Evolutionary conservation across 2,888 invertebrate species (phyloP).

Genomic region (Phania funesta): DNA sequence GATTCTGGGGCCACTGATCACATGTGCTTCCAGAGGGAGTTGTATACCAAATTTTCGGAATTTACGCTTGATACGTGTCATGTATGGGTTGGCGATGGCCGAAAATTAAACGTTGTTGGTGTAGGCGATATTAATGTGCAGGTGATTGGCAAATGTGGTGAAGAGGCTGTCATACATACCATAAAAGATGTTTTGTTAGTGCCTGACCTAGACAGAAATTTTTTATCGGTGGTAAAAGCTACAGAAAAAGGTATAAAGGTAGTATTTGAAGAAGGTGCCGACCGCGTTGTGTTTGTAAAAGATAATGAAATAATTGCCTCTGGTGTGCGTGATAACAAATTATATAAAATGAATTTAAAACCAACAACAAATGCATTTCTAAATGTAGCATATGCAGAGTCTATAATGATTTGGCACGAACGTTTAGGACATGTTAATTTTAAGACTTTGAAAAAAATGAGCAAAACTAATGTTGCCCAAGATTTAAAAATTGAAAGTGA

Average conservation of each 20-base stretch:
- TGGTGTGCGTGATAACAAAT: slow-evolving; percentile 53
- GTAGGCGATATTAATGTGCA: slow-evolving; percentile 60
- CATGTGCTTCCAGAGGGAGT: slow-evolving; percentile 66
- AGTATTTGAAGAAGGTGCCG: too few relatives aligned
- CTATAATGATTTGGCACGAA: too few relatives aligned
- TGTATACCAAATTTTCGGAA: slow-evolving; percentile 14
- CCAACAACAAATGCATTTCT: too few relatives aligned
- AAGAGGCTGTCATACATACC: neutral
- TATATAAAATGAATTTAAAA: too few relatives aligned
- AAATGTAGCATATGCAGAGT: too few relatives aligned
- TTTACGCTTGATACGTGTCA: slow-evolving; percentile 31
- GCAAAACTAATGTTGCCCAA: too few relatives aligned
- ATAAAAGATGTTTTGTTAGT: slow-evolving; percentile 61
- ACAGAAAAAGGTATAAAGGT: too few relatives aligned
- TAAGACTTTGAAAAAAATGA: too few relatives aligned
- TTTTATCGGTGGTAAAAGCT: too few relatives aligned
- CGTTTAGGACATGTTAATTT: too few relatives aligned
- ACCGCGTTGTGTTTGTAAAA: slow-evolving; percentile 10
- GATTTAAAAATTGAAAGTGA: too few relatives aligned
- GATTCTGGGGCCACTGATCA: slow-evolving; percentile 69
- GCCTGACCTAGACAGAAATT: slow-evolving; percentile 45
- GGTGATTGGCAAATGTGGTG: slow-evolving; percentile 49
- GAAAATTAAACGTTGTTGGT: slow-evolving; percentile 50
- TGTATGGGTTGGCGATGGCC: slow-evolving; percentile 65
- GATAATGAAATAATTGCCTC: slow-evolving; percentile 43